These are phyloP conservation scores for Diachasma alloeum DNA, from an alignment of 1,140 invertebrate genomes.

Conservation along the genomic window DNA sequence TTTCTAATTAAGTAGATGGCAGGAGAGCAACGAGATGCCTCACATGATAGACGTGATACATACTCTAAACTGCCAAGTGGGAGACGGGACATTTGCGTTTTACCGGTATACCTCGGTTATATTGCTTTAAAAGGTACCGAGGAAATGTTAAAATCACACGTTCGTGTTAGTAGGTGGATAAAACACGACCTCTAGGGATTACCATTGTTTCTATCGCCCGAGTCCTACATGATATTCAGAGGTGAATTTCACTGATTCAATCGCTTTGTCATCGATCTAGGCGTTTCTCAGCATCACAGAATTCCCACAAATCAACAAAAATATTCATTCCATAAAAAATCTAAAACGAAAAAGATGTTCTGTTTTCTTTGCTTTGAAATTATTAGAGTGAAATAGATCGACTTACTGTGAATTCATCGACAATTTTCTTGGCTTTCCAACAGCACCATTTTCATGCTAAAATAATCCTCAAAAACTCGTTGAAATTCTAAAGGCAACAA, in stretches of 20 bases:
- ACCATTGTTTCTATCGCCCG: background rate
- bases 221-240: background rate
- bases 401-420: too few relatives aligned
- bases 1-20: constrained; percentile 46
- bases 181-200: background rate
- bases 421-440: too few relatives aligned
- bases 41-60: constrained; percentile 26
- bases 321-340: too few relatives aligned
- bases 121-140: background rate
- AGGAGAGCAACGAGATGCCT: constrained; percentile 32
- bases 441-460: too few relatives aligned
- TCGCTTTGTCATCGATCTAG: too few relatives aligned
- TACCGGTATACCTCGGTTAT: background rate
- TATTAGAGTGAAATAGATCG: too few relatives aligned
- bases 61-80: background rate
- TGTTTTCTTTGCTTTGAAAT: too few relatives aligned
- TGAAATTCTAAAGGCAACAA: too few relatives aligned
- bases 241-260: background rate
- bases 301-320: too few relatives aligned
- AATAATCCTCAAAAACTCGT: too few relatives aligned
- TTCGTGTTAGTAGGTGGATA: background rate
- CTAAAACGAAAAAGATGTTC: too few relatives aligned
- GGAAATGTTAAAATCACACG: constrained; percentile 6
- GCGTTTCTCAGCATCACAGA: too few relatives aligned
- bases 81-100: background rate